Conservation (phyloP, 1,140 invertebrate genomes). For the Scaptodrosophila lebanonensis region DNA sequence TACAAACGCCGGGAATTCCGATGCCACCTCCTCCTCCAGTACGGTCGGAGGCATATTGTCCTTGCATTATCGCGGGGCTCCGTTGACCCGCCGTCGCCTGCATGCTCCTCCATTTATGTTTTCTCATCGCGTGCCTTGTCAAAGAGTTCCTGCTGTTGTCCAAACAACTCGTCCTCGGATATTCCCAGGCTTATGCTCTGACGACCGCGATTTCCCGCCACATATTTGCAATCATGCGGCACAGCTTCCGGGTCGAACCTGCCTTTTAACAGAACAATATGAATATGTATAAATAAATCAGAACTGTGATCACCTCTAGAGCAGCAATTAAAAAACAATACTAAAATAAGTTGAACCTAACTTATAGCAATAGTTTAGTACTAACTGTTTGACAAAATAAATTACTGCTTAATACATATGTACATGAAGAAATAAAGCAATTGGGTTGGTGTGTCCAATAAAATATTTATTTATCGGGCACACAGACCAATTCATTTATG, state of each 20-base stretch:
- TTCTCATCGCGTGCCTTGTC: constrained; percentile 42
- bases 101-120: constrained; percentile 43
- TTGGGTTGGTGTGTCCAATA: no score
- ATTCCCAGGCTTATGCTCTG: constrained; percentile 96
- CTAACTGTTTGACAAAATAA: no score
- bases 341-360: no score
- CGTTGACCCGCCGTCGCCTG: constrained; percentile 28
- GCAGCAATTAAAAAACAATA: no score
- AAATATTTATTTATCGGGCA: no score
- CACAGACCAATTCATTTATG: no score
- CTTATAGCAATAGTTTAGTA: no score
- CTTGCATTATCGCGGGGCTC: not conserved
- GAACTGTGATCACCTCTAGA: no score
- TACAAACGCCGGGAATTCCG: not conserved
- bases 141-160: constrained; percentile 92
- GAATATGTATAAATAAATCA: no score
- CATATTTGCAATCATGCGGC: constrained; percentile 95
- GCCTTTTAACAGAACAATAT: no score
- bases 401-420: no score
- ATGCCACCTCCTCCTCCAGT: not conserved
- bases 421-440: no score
- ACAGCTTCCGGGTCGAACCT: constrained; percentile 97
- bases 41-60: not conserved
- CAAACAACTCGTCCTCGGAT: constrained; percentile 94
- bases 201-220: constrained; percentile 92